Evolutionary conservation across 2,113 vertebrate species (phyloP).

Genomic region (Chrysochloris asiatica): DNA sequence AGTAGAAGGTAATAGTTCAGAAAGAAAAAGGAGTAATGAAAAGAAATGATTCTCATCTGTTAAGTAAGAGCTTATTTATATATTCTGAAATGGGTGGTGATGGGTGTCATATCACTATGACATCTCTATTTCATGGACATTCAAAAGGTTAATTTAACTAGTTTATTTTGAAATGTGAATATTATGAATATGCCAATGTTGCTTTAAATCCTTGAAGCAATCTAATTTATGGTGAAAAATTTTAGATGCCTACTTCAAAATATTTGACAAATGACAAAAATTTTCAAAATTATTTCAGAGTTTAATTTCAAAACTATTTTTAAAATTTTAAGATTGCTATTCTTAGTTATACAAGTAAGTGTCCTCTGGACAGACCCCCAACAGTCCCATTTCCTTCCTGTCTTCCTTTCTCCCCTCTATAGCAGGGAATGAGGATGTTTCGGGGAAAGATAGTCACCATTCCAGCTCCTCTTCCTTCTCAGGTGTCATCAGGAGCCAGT

Average conservation of each 20-base stretch:
- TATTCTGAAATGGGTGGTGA: background rate
- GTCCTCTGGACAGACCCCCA: background rate
- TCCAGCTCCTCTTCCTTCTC: constrained; percentile 67
- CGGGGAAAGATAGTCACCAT: constrained; percentile 35
- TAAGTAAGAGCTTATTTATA: background rate
- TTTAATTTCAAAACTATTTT: constrained; percentile 29
- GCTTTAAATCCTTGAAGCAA: constrained; percentile 22
- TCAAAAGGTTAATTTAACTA: background rate
- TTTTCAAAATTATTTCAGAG: constrained; percentile 32
- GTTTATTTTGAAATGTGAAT: constrained; percentile 39
- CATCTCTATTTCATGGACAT: background rate
- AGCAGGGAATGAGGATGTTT: background rate
- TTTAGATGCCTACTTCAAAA: background rate
- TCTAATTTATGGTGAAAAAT: constrained; percentile 33
- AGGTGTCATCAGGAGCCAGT: constrained; percentile 68
- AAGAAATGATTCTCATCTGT: background rate
- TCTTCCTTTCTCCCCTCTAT: constrained; percentile 56
- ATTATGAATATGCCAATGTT: background rate
- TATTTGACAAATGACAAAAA: background rate
- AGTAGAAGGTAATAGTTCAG: background rate
- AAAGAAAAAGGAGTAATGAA: background rate
- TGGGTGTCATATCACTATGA: background rate
- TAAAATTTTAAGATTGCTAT: background rate
- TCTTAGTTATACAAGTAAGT: background rate
- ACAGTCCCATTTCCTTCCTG: background rate